Percentiles rank a stretch among this genome's conserved stretches.
Conservation (phyloP, 2,113 vertebrate species). For the Percina caprodes region DNA sequence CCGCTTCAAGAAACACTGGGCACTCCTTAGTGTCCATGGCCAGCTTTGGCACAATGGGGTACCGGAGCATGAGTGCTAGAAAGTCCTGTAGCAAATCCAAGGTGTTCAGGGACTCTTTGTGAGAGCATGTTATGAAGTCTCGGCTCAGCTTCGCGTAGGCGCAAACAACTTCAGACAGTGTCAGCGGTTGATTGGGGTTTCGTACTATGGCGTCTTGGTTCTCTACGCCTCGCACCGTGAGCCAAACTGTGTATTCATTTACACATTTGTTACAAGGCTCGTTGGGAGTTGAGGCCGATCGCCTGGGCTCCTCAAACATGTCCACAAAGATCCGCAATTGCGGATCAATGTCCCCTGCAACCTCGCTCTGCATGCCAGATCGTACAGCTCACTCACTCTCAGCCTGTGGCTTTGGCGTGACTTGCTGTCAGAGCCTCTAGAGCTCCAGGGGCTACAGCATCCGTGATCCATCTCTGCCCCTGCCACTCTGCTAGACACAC, state of each 20-base stretch:
- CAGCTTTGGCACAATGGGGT: background rate
- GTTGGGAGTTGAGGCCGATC: background rate
- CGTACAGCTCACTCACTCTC: background rate
- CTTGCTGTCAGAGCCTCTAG: background rate
- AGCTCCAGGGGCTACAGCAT: background rate
- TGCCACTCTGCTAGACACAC: no score
- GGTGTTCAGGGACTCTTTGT: background rate
- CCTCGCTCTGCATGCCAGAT: background rate
- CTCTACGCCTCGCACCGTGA: background rate
- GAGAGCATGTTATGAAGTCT: background rate
- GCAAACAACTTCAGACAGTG: background rate
- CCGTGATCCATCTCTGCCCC: no score
- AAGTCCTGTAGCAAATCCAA: background rate
- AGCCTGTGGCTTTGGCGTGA: background rate
- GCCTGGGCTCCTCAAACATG: background rate
- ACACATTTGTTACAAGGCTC: background rate
- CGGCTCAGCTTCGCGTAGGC: background rate
- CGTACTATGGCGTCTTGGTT: background rate
- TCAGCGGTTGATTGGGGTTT: background rate
- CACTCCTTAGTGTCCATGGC: conserved; percentile 18
- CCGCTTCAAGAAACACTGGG: conserved; percentile 23
- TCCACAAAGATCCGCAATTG: background rate
- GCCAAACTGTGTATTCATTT: conserved; percentile 16
- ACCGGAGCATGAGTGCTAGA: background rate
- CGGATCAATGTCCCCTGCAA: background rate